Evolutionary conservation across 2,888 invertebrate genomes (phyloP), one percentile per base, ranked within the genome.

Genomic region (Caenorhabditis panamensis): DNA sequence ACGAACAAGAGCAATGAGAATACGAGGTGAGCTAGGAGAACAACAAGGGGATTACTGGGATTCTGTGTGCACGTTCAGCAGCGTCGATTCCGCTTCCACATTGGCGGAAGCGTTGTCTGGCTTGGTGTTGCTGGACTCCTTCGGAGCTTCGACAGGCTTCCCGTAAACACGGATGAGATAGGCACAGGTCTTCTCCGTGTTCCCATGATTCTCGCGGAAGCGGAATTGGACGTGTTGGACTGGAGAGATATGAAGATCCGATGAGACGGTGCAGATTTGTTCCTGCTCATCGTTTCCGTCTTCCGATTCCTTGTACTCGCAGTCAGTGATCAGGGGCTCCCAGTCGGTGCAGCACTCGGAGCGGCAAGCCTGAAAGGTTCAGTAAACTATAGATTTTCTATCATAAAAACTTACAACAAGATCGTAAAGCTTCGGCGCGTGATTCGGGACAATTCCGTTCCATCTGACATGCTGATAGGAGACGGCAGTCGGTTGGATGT

Each of bases 131-230:
- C 49, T 18, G 18, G 49, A 20, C 20, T 9, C 20, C 11, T 49
- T 20, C 4, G 49, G 49, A 18, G 18, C 51, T 6, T 68, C 44
- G 18, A 71, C 61, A 18, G 61, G 49, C 16, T 75, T 53, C 24
- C 80, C 80, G 51, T 76, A 80, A 47, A 80, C 76, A 41, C 80
- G 75, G 20, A 80, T 67, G 1, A 80, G 47, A 37, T 80, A 80
- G n/a, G 76, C 80, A 24, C 80, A 80, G 24, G 80, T 80, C 62
- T 80, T 80, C 24, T 18, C 44, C 76, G 72, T 71, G 24, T 71
- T 66, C 26, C 80, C 80, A 26, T 80, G 80, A 44, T 80, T 80
- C 28, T 72, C 71, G 11, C 68, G 63, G 76, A 80, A 80, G 31
- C 76, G 61, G 61, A 76, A 80, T 44, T 80, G 80, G 11, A 80